These are phyloP conservation scores for Tanytarsus gracilentus DNA, from an alignment of 2,888 invertebrate genomes.

Conservation along the genomic window DNA sequence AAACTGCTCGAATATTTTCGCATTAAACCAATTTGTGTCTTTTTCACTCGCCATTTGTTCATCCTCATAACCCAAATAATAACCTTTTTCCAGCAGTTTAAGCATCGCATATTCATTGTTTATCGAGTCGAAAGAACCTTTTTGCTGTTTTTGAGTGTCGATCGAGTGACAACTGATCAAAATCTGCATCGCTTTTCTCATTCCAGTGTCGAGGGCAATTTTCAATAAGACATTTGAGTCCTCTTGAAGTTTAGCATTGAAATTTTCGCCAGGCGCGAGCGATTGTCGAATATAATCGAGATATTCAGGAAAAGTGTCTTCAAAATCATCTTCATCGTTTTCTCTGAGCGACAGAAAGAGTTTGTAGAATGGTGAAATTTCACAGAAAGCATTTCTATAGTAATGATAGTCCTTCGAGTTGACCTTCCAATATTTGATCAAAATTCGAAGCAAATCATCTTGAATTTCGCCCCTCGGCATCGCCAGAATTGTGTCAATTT, in stretches of 20 bases:
- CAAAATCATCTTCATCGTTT: conserved; percentile 22
- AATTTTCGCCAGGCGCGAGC: background rate
- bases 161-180: conserved; percentile 12
- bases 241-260: background rate
- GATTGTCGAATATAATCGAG: background rate
- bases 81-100: conserved; percentile 11
- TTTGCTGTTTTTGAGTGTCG: background rate
- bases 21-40: conserved; percentile 17
- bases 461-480: conserved; percentile 1
- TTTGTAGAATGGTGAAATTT: conserved; percentile 19
- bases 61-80: conserved; percentile 19
- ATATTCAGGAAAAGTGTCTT: conserved; percentile 10
- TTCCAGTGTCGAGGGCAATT: background rate
- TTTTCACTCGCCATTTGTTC: background rate
- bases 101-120: conserved; percentile 10
- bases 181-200: conserved; percentile 18
- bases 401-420: conserved; percentile 15
- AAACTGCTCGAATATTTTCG: conserved; percentile 19
- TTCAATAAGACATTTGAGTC: background rate
- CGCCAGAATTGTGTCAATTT: background rate
- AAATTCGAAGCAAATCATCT: background rate
- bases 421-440: conserved; percentile 17
- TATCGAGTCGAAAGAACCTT: background rate
- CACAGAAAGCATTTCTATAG: background rate
- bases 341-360: conserved; percentile 9